These are phyloP conservation scores for Pseudochirops cupreus DNA, from an alignment of 2,797 vertebrate genomes.

Conservation along the genomic window DNA sequence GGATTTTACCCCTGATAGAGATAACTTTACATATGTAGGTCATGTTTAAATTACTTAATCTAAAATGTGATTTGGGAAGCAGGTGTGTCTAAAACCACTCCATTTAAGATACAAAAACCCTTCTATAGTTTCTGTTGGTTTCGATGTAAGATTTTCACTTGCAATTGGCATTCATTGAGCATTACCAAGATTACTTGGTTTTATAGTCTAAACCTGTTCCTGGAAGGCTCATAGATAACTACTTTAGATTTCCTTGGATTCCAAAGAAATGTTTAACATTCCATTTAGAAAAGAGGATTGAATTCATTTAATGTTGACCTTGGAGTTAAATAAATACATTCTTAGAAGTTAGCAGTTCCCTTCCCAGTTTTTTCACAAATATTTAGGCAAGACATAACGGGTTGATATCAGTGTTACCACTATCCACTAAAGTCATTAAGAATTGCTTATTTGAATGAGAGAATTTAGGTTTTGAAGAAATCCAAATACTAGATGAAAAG, in stretches of 20 bases:
- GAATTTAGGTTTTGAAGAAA: not conserved
- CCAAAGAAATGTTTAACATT: conserved; percentile 43
- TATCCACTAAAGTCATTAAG: not conserved
- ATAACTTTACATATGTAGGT: conserved; percentile 50
- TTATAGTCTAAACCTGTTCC: conserved; percentile 43
- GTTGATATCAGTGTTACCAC: not conserved
- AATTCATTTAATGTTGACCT: conserved; percentile 40
- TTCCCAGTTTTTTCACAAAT: conserved; percentile 22
- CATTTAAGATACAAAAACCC: conserved; percentile 12
- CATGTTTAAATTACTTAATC: conserved; percentile 39
- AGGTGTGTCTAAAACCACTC: not conserved
- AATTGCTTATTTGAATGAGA: not conserved
- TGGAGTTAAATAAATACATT: conserved; percentile 23
- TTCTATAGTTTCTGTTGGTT: not conserved
- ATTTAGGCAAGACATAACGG: conserved; percentile 32
- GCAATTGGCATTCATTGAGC: conserved; percentile 29
- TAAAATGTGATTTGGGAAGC: conserved; percentile 31
- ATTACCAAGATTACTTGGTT: conserved; percentile 47
- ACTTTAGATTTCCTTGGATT: conserved; percentile 49
- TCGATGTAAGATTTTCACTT: not conserved
- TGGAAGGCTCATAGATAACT: conserved; percentile 16
- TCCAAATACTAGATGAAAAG: not conserved
- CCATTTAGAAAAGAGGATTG: conserved; percentile 9
- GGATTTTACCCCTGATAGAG: conserved; percentile 20
- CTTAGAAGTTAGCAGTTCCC: conserved; percentile 14